Base-by-base conservation (phyloP, 2,888 invertebrate species). In the Hypena proboscidalis region DNA sequence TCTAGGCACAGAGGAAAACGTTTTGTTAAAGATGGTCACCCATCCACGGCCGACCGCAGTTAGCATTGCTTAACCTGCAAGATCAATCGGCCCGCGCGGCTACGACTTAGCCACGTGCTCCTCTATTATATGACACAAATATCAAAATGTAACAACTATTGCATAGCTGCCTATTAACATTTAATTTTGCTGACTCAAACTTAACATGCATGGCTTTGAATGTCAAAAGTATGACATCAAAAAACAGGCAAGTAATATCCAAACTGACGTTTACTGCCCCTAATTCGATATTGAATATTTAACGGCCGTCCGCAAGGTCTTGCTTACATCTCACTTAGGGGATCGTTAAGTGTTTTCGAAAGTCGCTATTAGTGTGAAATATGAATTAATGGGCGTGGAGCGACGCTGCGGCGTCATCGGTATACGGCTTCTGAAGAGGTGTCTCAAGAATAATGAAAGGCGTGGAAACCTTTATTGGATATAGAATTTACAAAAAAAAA, bases 331-430 rank as follows among this genome's bases (percentile, higher is more conserved):
- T 83, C 80, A 83, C 80, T 86, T 82, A 82, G 66, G 65, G 62
- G 69, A 54, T 72, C 75, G 80, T 82, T 83, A 85, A 85, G 81
- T 83, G 84, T 85, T 86, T 85, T 80, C 70, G 71, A 84, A 85
- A 86, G 84, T 82, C 80, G 77, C 81, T 80, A 83, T 87, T 84
- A 86, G 81, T 79, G 74, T 89, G 79, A 89, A 90, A 86, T 88
- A 90, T 90, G 80, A 83, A 90, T 87, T 87, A 86, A 86, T 82
- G 80, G 74, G 65, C 57, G 69, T 59, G 60, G 58, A 72, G 75
- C 80, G 80, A 74, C 80, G 74, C 48, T 67, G 67, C 74, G 80
- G 74, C 85, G 83, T 84, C 82, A 80, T 82, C 77, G 72, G 74
- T 74, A 70, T 69, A 71, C 57, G 70, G 65, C 70, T 64, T 54